Percentiles rank a stretch among this genome's conserved stretches.
Conservation (phyloP, 1,140 invertebrate genomes). For the Stegodyphus dumicola region DNA sequence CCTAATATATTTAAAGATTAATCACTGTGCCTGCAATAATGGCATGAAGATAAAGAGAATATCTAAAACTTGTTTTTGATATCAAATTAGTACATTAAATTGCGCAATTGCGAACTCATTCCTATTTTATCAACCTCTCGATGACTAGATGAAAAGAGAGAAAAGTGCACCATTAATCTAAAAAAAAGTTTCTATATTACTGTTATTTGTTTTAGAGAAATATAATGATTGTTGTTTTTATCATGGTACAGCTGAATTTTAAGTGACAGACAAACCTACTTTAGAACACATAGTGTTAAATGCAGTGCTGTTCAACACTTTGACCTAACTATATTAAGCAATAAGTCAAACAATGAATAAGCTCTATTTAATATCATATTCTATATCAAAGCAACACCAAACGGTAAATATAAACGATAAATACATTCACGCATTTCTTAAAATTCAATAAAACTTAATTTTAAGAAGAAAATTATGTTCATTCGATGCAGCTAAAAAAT, state of each 20-base stretch:
- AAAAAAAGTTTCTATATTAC: slow-evolving; percentile 34
- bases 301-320: not conserved
- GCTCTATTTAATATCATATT: not conserved
- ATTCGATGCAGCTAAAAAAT: too few relatives aligned
- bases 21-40: not conserved
- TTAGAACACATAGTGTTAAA: not conserved
- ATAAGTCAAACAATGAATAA: not conserved
- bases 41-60: not conserved
- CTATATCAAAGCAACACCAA: not conserved
- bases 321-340: not conserved
- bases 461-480: not conserved
- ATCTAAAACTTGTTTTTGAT: not conserved
- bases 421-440: too few relatives aligned
- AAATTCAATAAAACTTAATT: not conserved
- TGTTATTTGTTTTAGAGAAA: slow-evolving; percentile 51
- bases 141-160: not conserved
- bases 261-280: too few relatives aligned
- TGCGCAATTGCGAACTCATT: not conserved
- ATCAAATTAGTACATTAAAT: not conserved
- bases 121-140: not conserved
- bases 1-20: not conserved
- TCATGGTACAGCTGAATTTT: not conserved
- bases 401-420: too few relatives aligned
- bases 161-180: not conserved
- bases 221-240: slow-evolving; percentile 11